Percentiles rank a stretch among this genome's conserved stretches.
Evolutionary conservation across 2,113 vertebrate species (phyloP).

Genomic region (Gobiocypris rarus): DNA sequence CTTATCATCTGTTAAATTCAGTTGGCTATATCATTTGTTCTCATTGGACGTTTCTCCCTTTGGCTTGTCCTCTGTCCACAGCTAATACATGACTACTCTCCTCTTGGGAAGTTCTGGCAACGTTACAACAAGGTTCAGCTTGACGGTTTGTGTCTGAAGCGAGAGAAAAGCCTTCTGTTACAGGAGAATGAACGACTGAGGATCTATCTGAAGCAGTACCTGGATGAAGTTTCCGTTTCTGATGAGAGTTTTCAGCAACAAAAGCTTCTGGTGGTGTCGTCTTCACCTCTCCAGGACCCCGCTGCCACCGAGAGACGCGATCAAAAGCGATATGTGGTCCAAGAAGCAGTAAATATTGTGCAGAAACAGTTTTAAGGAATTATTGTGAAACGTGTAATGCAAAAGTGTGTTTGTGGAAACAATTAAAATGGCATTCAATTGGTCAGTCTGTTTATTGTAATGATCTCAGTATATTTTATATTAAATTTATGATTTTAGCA

Average conservation of each 20-base stretch:
- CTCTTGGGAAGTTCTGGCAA: constrained; percentile 83
- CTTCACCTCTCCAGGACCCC: constrained; percentile 41
- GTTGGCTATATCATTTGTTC: background rate
- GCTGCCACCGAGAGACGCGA: constrained; percentile 1
- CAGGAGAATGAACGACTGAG: constrained; percentile 73
- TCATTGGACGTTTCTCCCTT: background rate
- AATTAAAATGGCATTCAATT: background rate
- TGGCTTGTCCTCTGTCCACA: constrained; percentile 47
- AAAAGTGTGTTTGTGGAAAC: background rate
- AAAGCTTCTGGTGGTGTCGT: constrained; percentile 65
- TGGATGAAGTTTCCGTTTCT: constrained; percentile 73
- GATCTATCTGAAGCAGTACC: constrained; percentile 75
- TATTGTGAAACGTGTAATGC: background rate
- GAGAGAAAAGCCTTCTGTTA: constrained; percentile 58
- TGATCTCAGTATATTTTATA: background rate
- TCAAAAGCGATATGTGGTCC: constrained; percentile 46
- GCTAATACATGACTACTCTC: constrained; percentile 72
- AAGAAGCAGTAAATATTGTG: constrained; percentile 64
- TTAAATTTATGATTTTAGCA: background rate
- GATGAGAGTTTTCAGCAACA: constrained; percentile 68
- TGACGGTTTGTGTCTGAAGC: constrained; percentile 76
- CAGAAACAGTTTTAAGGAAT: constrained; percentile 59
- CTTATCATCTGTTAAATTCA: no score
- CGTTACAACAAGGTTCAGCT: constrained; percentile 83
- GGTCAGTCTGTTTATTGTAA: background rate